A percentile compares a stretch with the other conserved stretches of the same genome.
Conservation (phyloP, 2,888 invertebrate genomes). For the Agrypnus murinus region DNA sequence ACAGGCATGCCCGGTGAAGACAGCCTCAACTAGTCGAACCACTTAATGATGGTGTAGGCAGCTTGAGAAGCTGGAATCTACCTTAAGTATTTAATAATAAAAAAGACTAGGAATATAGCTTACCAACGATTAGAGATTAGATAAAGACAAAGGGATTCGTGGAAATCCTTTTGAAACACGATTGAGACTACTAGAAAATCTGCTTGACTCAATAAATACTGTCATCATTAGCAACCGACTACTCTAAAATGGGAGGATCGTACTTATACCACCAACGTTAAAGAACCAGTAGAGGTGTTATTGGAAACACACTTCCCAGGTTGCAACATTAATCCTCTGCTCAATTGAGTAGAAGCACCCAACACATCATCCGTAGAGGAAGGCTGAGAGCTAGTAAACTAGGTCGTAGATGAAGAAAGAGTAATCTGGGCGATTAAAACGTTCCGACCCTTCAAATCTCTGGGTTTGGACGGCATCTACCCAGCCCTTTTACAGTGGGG, state of each 20-base stretch:
- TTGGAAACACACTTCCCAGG: neutral
- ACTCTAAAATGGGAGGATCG: neutral
- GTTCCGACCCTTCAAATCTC: neutral
- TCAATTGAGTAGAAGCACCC: neutral
- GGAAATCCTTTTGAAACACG: neutral
- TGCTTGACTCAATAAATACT: conserved; percentile 1
- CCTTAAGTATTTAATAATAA: conserved; percentile 20
- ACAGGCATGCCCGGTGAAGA: conserved; percentile 13
- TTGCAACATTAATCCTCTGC: neutral
- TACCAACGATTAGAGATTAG: conserved; percentile 1
- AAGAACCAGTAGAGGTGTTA: conserved; percentile 3
- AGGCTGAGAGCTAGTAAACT: neutral
- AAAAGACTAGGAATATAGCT: neutral
- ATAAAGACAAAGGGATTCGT: neutral
- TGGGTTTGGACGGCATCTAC: neutral
- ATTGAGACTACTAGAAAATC: conserved; percentile 1
- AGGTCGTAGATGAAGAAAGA: neutral
- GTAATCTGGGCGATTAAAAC: neutral
- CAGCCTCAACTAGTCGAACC: neutral
- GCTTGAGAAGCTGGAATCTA: conserved; percentile 18
- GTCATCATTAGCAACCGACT: neutral
- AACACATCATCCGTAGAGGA: neutral
- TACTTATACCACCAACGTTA: neutral
- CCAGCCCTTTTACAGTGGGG: conserved; percentile 12
- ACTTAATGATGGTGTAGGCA: conserved; percentile 3